Base-by-base conservation (phyloP, 1,140 invertebrate species). In the Adelges cooleyi region DNA sequence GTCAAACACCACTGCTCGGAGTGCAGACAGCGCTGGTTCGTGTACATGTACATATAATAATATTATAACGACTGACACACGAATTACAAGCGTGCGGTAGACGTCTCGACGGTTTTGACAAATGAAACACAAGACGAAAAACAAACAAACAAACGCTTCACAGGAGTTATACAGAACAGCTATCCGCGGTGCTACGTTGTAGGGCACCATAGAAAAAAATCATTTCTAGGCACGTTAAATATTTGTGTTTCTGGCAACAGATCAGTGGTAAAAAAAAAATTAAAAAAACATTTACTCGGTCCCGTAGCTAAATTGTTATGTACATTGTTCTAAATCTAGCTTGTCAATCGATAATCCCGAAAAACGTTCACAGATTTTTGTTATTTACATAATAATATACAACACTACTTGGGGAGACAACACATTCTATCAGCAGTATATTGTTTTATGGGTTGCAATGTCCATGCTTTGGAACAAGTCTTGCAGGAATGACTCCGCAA, bases 101-200 rank as follows among this genome's bases (percentile, higher is more conserved):
- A 62, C 42, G 13, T 62, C 42, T 62, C 25, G 56, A 62, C 56
- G 25, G 25, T 62, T 62, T 62, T 62, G 56, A 62, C 56, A 62
- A 62, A 62, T 62, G 56, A 62, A 62, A 23, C 8, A 62, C 13
- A 25, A 59, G 22, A 46, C 44, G 29, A 22, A 33, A 46, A 62
- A 48, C 25, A 48, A 22, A 40, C 17, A 44, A 44, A 59, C 40
- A 44, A 10, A 33, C 15, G 56, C 25, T 46, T 62, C 42, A 46
- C 42, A n/a, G 29, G 42, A 62, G 25, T 48, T 17, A 62, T n/a
- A n/a, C n/a, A n/a, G n/a, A n/a, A n/a, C n/a, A n/a, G 46, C 56
- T 48, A 20, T 5, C 18, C 56, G 8, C 33, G 42, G 10, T 20
- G 15, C 25, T 59, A 18, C n/a, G n/a, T n/a, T n/a, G n/a, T 44